Conservation (phyloP, 2,113 vertebrate species). For the Promerops cafer region DNA sequence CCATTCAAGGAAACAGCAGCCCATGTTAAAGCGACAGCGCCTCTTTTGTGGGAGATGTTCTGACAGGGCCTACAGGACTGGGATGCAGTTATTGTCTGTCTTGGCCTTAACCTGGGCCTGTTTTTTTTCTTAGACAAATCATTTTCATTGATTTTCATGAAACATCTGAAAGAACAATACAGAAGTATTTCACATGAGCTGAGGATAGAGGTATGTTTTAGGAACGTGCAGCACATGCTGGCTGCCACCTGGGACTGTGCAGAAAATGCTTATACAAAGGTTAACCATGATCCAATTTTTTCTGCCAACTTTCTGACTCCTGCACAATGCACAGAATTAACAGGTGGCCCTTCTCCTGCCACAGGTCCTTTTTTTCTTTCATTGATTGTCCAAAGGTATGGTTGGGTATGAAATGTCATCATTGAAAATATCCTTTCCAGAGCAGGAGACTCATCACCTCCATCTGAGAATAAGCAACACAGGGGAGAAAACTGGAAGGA, state of each 20-base stretch:
- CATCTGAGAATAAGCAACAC: not conserved
- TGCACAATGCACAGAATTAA: not conserved
- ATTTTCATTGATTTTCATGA: slow-evolving; percentile 43
- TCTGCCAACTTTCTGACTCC: not conserved
- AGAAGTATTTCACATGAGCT: not conserved
- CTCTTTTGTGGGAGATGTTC: slow-evolving; percentile 31
- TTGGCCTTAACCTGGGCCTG: not conserved
- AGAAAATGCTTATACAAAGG: not conserved
- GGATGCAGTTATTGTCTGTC: not conserved
- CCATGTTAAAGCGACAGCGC: slow-evolving; percentile 34
- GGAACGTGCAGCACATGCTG: not conserved
- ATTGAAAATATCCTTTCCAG: not conserved
- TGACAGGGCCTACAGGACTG: not conserved
- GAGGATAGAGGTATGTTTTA: not conserved
- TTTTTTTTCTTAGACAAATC: not conserved
- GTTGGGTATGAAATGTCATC: not conserved
- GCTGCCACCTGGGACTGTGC: not conserved
- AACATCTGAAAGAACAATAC: slow-evolving; percentile 1
- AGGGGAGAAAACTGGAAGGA: not conserved
- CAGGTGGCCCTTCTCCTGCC: not conserved
- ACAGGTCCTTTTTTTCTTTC: not conserved
- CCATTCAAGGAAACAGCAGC: slow-evolving; percentile 72
- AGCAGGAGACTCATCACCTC: not conserved
- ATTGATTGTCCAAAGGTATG: not conserved
- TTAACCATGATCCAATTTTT: not conserved